Evolutionary conservation across 1,140 invertebrate species (phyloP).

Genomic region (Helicorthomorpha holstii): DNA sequence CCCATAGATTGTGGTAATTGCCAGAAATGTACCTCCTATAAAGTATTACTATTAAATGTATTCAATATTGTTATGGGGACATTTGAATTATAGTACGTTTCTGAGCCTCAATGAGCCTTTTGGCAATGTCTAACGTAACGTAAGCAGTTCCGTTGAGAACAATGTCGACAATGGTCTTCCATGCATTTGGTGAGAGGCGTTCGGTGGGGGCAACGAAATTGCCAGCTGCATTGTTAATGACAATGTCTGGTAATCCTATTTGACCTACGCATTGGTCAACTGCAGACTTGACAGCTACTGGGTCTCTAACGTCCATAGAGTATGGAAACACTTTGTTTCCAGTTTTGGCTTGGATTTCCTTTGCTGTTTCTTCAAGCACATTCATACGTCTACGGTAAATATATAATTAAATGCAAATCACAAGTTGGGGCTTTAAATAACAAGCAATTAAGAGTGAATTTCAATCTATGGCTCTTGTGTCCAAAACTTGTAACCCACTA

Average conservation of each 20-base stretch:
- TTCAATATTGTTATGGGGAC: too few relatives aligned
- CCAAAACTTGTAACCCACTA: too few relatives aligned
- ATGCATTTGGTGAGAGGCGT: constrained; percentile 34
- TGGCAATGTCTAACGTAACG: constrained; percentile 34
- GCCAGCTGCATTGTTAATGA: constrained; percentile 43
- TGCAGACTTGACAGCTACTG: constrained; percentile 26
- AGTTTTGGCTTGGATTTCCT: too few relatives aligned
- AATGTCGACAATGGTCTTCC: constrained; percentile 36
- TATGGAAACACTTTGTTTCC: too few relatives aligned
- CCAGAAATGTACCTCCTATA: constrained; percentile 32
- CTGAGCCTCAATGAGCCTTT: constrained; percentile 31
- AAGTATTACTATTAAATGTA: too few relatives aligned
- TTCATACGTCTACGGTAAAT: too few relatives aligned
- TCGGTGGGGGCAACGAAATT: constrained; percentile 41
- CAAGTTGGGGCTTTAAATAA: too few relatives aligned
- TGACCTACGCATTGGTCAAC: constrained; percentile 30
- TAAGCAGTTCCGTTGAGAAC: constrained; percentile 36
- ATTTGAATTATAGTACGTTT: too few relatives aligned
- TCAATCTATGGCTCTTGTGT: too few relatives aligned
- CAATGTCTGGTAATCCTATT: constrained; percentile 34
- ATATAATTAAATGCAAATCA: too few relatives aligned
- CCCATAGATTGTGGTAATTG: constrained; percentile 37
- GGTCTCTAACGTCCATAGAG: constrained; percentile 36
- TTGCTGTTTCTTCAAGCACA: too few relatives aligned
- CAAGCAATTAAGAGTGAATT: too few relatives aligned